Conservation (phyloP, 37 sponge, comb jelly and placozoan species). For the Lycopodina hypogea region DNA sequence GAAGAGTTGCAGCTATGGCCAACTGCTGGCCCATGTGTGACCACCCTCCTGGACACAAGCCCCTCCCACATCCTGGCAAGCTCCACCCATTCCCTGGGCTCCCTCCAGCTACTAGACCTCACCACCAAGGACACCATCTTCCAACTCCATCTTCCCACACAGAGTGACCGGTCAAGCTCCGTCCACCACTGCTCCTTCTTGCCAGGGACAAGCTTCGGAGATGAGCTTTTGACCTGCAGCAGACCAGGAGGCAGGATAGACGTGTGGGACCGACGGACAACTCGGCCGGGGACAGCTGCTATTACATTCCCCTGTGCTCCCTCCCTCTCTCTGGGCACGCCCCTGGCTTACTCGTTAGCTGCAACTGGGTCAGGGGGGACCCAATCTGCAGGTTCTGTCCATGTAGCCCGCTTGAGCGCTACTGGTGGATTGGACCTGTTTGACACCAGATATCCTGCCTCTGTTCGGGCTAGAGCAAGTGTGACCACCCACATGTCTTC, state of each 20-base stretch:
- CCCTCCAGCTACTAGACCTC: conserved; percentile 21
- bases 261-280: conserved; percentile 21
- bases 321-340: not conserved
- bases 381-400: not conserved
- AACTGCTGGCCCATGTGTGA: not conserved
- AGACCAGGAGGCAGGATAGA: conserved; percentile 5
- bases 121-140: conserved; percentile 8
- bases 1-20: not conserved
- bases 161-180: no score
- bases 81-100: not conserved
- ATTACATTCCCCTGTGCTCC: not conserved
- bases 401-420: not conserved
- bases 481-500: no score
- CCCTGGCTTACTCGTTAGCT: not conserved
- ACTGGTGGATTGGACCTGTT: not conserved
- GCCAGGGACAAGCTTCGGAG: not conserved
- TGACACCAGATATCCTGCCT: not conserved
- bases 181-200: conserved; percentile 7
- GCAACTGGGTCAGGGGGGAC: no score
- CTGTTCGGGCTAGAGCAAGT: no score
- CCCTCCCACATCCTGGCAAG: conserved; percentile 23
- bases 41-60: conserved; percentile 14
- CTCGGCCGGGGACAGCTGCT: no score
- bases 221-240: conserved; percentile 21
- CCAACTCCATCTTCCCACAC: not conserved